Conservation (phyloP, 2,113 vertebrate species). For the Cisticola juncidis region DNA sequence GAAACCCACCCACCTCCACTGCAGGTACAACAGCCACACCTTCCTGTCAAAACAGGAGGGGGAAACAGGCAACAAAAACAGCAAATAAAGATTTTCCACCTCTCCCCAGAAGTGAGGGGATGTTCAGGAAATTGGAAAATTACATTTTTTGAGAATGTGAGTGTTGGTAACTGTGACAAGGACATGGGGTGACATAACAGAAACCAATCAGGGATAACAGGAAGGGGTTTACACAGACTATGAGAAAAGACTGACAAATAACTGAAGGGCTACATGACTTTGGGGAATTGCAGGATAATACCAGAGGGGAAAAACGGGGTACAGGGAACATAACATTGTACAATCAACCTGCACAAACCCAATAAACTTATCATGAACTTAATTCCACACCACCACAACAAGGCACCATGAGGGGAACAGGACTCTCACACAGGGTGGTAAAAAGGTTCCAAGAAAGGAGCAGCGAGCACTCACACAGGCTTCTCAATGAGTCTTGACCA, state of each 20-base stretch:
- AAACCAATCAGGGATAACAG: too few relatives aligned
- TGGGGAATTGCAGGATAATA: too few relatives aligned
- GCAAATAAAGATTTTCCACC: background rate
- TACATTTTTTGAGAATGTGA: fast-evolving
- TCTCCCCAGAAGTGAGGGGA: background rate
- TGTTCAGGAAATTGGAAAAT: background rate
- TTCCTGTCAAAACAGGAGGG: background rate
- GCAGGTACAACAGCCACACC: background rate
- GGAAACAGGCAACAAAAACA: background rate
- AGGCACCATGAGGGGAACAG: fast-evolving
- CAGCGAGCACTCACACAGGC: background rate
- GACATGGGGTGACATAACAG: too few relatives aligned
- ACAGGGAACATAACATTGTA: too few relatives aligned
- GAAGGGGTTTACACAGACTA: too few relatives aligned
- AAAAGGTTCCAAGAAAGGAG: background rate
- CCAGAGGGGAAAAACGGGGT: too few relatives aligned
- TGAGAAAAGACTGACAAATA: too few relatives aligned
- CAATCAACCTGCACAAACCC: too few relatives aligned
- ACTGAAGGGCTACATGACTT: too few relatives aligned
- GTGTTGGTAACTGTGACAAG: background rate
- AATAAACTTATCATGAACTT: too few relatives aligned
- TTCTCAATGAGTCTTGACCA: background rate
- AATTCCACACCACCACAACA: too few relatives aligned
- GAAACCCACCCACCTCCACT: background rate
- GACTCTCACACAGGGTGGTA: background rate